These are phyloP conservation scores for Myotis brandtii DNA, from an alignment of 2,113 vertebrate genomes.

Conservation along the genomic window DNA sequence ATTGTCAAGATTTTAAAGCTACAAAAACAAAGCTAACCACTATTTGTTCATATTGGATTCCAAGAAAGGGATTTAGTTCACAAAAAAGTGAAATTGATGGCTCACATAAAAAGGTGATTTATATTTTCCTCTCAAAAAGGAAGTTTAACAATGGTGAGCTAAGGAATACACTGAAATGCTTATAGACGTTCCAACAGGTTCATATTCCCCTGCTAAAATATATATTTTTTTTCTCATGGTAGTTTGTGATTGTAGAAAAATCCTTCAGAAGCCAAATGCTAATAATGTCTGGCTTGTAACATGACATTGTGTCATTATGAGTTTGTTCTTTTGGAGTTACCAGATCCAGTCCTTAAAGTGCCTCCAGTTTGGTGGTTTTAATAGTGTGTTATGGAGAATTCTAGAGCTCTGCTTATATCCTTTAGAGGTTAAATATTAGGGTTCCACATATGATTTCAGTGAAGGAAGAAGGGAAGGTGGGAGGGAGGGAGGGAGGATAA, in stretches of 20 bases:
- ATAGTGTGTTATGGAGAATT: neutral
- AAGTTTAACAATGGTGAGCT: neutral
- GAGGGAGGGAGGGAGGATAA: no score
- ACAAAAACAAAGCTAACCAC: neutral
- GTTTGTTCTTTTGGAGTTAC: neutral
- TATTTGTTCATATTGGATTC: neutral
- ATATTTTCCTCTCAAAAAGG: neutral
- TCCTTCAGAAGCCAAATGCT: neutral
- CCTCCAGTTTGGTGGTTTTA: neutral
- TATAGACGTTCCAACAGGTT: neutral
- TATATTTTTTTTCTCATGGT: neutral
- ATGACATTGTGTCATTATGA: neutral
- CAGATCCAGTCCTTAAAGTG: neutral
- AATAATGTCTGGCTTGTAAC: neutral
- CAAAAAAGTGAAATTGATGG: conserved; percentile 18
- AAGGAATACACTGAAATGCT: neutral
- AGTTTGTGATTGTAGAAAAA: neutral
- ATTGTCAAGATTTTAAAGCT: neutral
- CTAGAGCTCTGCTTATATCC: neutral
- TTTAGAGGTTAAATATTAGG: neutral
- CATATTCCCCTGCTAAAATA: neutral
- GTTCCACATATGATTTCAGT: neutral
- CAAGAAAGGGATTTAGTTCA: neutral
- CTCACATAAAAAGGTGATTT: neutral
- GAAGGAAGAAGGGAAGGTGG: neutral